phyloP scores from a whole-genome alignment of 1,140 invertebrate species.

The Pogonomyrmex californicus region DNA sequence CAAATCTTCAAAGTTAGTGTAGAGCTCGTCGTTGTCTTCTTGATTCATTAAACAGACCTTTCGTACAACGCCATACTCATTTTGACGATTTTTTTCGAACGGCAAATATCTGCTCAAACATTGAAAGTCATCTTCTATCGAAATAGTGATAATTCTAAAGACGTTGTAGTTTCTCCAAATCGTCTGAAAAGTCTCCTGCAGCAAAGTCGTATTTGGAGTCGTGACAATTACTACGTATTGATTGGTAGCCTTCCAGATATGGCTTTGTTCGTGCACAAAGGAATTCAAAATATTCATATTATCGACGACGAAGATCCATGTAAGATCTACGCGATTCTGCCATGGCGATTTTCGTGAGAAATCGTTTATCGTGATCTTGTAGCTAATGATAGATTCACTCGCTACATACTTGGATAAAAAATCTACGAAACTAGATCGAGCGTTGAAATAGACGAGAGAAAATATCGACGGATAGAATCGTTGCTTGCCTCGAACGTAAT shows the following conservation, averaged over 20 bases:
- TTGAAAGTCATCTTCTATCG: constrained; percentile 60
- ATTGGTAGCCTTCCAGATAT: constrained; percentile 63
- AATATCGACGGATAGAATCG: constrained; percentile 62
- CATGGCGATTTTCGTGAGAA: constrained; percentile 4
- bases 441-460: constrained; percentile 57
- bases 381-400: constrained; percentile 42
- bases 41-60: constrained; percentile 25
- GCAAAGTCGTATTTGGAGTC: background rate
- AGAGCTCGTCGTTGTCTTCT: constrained; percentile 32
- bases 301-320: constrained; percentile 69
- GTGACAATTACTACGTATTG: constrained; percentile 66
- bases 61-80: constrained; percentile 63
- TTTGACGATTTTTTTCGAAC: constrained; percentile 45
- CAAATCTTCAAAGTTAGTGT: constrained; percentile 73
- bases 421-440: constrained; percentile 34
- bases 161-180: constrained; percentile 71
- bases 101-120: constrained; percentile 72
- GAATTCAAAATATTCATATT: constrained; percentile 20
- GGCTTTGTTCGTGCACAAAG: constrained; percentile 13
- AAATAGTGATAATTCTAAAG: constrained; percentile 64
- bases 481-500: constrained; percentile 49
- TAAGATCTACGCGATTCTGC: constrained; percentile 42
- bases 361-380: constrained; percentile 46
- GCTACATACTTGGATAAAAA: constrained; percentile 29
- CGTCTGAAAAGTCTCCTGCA: constrained; percentile 25